These are phyloP conservation scores for Asbolus verrucosus DNA, from an alignment of 1,140 invertebrate genomes.

Conservation along the genomic window DNA sequence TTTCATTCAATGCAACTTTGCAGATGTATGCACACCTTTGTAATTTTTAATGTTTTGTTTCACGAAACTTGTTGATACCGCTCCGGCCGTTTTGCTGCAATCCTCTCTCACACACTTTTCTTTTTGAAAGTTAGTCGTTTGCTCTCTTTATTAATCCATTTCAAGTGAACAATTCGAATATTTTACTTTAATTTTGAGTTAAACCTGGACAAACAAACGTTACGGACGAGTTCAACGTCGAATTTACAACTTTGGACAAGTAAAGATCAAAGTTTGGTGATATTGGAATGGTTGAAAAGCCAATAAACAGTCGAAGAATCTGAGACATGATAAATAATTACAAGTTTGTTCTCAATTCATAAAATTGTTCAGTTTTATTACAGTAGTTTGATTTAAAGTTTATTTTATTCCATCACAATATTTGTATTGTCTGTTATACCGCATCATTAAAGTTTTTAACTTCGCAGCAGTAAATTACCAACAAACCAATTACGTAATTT, in stretches of 20 bases:
- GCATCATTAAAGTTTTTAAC: neutral
- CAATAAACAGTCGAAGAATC: conserved; percentile 25
- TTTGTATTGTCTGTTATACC: conserved; percentile 11
- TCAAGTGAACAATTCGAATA: neutral
- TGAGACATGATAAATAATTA: conserved; percentile 33
- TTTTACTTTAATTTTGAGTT: conserved; percentile 17
- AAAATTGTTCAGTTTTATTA: conserved; percentile 27
- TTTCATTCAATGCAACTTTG: too few relatives aligned
- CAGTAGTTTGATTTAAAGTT: conserved; percentile 15
- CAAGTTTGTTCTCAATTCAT: conserved; percentile 10
- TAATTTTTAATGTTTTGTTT: too few relatives aligned
- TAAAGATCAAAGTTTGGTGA: conserved; percentile 30
- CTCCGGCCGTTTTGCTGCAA: too few relatives aligned
- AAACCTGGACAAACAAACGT: conserved; percentile 15
- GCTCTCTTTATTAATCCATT: too few relatives aligned
- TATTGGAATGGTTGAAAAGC: conserved; percentile 10
- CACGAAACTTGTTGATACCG: too few relatives aligned
- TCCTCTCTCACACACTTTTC: too few relatives aligned
- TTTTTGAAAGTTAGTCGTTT: too few relatives aligned
- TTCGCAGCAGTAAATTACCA: neutral
- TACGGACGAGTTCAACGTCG: conserved; percentile 4
- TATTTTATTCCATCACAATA: conserved; percentile 6
- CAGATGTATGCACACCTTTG: too few relatives aligned
- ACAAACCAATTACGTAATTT: neutral
- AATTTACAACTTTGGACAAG: neutral